Evolutionary conservation across 2,113 vertebrate species (phyloP), one percentile per base, ranked within the genome.

Genomic region (Himantopus leucocephalus): DNA sequence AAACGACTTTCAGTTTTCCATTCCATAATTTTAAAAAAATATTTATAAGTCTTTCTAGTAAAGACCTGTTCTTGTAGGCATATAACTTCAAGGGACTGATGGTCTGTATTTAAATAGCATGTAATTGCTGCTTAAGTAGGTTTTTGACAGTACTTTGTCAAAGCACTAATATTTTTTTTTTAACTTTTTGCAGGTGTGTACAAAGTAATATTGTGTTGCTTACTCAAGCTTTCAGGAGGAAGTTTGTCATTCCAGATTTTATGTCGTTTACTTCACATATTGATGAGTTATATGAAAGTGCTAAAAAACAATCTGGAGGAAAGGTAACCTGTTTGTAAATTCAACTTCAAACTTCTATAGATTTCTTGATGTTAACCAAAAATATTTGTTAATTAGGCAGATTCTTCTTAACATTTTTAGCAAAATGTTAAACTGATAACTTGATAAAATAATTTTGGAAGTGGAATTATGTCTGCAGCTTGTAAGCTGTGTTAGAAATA

Each of bases 241-340:
- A 99, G 98, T 99, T 99, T 92, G 99, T 99, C 91, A 99, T 99
- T 98, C 99, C 99, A 43, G 99, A 99, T 98, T 99, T 99, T 93
- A 98, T 99, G 98, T 98, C 99, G 0, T 99, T 99, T 97, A 98
- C 98, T 77, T 99, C 98, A 39, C 99, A 99, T 97, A 99, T 99
- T 10, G 99, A 99, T 95, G 99, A 99, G 12, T 98, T 99, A 1
- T 99, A 98, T 30, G 99, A 99, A 60, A 99, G 97, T 74, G 99
- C 99, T 97, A 99, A 98, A 91, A 99, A 98, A 76, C 97, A 99
- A 39, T 98, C 99, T 6, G 99, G 99, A 96, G 99, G 99, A 88
- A 99, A 99, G 98, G 99, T 99, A 97, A 98, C 43, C 2, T 73
- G 63, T 86, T 81, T 59, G 17, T 67, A 45, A 87, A 85, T 55